Base-by-base conservation (phyloP, 2,113 vertebrate genomes). In the Mola mola region DNA sequence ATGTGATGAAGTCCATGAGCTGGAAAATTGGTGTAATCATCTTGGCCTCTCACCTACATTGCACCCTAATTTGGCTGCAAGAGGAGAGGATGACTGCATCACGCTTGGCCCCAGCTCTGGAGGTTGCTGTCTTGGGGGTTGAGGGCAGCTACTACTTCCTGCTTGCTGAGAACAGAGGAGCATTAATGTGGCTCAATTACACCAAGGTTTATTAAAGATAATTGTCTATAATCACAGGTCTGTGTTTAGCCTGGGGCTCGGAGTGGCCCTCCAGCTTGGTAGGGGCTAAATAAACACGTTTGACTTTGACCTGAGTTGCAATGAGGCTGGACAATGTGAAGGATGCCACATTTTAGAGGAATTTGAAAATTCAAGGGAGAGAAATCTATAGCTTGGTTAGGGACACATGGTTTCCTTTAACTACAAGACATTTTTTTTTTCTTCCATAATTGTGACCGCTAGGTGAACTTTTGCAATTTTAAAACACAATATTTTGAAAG, bases 11-110 rank as follows among this genome's bases (percentile, higher is more conserved):
- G 64, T 50, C 81, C 84, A 84, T 81, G 87, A 76, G 76, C 19
- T 85, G 78, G 85, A 88, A 86, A 87, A 88, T 79, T 80, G 81
- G 58, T 58, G 70, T 78, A 88, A 89, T 88, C 64, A 75, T 79
- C 78, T 62, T 78, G 79, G 66, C 80, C 85, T 83, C 68, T 81
- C 66, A 87, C 78, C 82, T 79, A 42, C 46, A 26, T 47, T 69
- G 65, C 73, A 66, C 65, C 71, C 66, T 71, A 62, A 75, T 78
- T 79, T 73, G 57, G 69, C 72, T 75, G 51, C 19, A 13, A 34
- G 65, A 62, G 58, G 74, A 34, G 66, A 59, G 28, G 58, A 77
- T 63, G 72, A 74, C 56, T 63, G 52, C 69, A 81, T 81, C 67
- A 64, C 19, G 62, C 60, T 71, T 75, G 66, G 60, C 72, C 73